These are phyloP conservation scores for Laupala kohalensis DNA, from an alignment of 1,140 invertebrate genomes.

Conservation along the genomic window DNA sequence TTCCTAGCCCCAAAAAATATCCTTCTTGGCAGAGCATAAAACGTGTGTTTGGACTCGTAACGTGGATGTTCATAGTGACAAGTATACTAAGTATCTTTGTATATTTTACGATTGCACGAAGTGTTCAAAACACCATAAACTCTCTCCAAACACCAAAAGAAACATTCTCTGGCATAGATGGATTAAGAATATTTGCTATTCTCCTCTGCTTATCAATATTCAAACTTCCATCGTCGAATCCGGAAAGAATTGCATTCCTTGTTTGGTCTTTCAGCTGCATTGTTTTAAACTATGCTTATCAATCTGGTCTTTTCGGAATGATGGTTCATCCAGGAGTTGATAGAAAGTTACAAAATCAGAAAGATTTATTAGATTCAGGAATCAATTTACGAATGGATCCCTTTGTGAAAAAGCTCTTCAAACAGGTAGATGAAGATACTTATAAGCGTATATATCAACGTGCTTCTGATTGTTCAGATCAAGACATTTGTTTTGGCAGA, in stretches of 20 bases:
- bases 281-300: neutral
- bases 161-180: too few species aligned
- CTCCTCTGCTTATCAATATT: neutral
- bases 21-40: neutral
- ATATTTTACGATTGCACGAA: too few species aligned
- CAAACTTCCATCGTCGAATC: neutral
- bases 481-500: neutral
- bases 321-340: neutral
- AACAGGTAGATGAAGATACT: too few species aligned
- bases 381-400: neutral
- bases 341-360: neutral
- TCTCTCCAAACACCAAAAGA: too few species aligned
- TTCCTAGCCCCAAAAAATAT: neutral
- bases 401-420: too few species aligned
- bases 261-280: neutral
- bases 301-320: neutral
- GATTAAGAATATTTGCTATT: too few species aligned
- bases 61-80: too few species aligned
- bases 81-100: too few species aligned
- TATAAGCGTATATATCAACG: too few species aligned
- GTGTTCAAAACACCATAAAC: too few species aligned
- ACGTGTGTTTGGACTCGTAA: neutral
- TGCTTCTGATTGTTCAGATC: too few species aligned
- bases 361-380: neutral
- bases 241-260: neutral